A percentile compares a stretch with the other conserved stretches of the same genome.
These are phyloP conservation scores for Cephalopterus ornatus DNA, from an alignment of 2,113 vertebrate species.

Conservation along the genomic window DNA sequence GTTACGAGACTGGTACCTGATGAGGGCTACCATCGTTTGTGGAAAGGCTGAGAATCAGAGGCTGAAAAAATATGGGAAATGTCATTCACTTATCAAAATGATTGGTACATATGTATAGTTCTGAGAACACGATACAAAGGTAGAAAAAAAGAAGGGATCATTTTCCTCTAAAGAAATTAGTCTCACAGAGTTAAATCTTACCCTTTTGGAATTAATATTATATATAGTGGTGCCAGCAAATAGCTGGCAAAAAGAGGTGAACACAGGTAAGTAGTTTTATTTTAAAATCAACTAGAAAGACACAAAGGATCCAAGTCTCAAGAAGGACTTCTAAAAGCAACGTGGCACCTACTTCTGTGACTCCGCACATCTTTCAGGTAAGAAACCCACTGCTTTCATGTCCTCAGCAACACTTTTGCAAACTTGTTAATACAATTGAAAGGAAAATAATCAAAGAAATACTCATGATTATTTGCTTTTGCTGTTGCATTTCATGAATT, in stretches of 20 bases:
- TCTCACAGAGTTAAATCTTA: background rate
- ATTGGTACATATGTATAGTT: background rate
- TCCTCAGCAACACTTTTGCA: background rate
- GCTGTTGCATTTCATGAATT: background rate
- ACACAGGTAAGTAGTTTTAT: background rate
- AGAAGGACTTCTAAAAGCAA: background rate
- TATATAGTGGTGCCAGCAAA: background rate
- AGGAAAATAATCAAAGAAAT: background rate
- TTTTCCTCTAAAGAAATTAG: background rate
- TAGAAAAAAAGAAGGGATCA: background rate
- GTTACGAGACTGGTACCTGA: background rate
- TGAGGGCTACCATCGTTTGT: background rate
- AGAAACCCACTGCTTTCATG: background rate
- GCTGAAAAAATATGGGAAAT: background rate
- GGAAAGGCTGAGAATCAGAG: background rate
- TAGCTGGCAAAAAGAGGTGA: background rate
- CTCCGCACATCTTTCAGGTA: background rate
- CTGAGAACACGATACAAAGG: background rate
- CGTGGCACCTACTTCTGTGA: background rate
- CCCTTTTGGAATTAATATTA: background rate
- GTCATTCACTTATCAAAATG: background rate
- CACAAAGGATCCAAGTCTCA: background rate
- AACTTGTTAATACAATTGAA: background rate
- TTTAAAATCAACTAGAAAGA: background rate
- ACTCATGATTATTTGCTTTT: background rate